These are phyloP conservation scores for Chiloscyllium plagiosum DNA, from an alignment of 2,113 vertebrate species.

Conservation along the genomic window DNA sequence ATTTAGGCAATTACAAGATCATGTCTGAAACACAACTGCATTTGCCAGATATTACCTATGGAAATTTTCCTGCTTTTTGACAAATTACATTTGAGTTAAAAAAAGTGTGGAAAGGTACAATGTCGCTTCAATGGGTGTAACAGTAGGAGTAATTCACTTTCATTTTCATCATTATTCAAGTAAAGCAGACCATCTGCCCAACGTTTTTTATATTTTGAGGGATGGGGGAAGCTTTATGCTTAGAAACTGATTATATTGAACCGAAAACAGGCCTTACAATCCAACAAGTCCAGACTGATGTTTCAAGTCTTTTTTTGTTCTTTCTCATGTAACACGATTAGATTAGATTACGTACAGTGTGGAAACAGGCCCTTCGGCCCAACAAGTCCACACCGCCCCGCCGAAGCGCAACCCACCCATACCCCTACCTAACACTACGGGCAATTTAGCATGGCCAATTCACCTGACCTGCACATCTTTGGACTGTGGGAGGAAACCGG, in stretches of 20 bases:
- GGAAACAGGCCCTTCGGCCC: no score
- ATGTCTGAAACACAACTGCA: not conserved
- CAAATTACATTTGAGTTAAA: not conserved
- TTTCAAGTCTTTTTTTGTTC: not conserved
- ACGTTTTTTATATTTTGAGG: not conserved
- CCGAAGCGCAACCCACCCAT: no score
- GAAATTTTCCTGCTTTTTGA: not conserved
- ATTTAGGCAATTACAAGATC: not conserved
- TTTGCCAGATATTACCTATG: not conserved
- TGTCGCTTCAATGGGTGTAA: not conserved
- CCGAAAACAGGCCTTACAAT: not conserved
- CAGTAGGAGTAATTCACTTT: not conserved
- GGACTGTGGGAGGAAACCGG: no score
- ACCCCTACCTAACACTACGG: no score
- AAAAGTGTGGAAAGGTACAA: not conserved
- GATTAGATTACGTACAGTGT: no score
- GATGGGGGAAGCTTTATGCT: not conserved
- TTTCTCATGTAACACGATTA: not conserved
- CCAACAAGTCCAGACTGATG: not conserved
- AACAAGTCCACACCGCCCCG: no score
- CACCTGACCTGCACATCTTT: no score
- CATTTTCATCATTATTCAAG: not conserved
- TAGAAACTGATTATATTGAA: not conserved
- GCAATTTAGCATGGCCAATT: no score
- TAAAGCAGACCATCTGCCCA: not conserved